Evolutionary conservation across 2,113 vertebrate genomes (phyloP).

Genomic region (Cepphus grylle): DNA sequence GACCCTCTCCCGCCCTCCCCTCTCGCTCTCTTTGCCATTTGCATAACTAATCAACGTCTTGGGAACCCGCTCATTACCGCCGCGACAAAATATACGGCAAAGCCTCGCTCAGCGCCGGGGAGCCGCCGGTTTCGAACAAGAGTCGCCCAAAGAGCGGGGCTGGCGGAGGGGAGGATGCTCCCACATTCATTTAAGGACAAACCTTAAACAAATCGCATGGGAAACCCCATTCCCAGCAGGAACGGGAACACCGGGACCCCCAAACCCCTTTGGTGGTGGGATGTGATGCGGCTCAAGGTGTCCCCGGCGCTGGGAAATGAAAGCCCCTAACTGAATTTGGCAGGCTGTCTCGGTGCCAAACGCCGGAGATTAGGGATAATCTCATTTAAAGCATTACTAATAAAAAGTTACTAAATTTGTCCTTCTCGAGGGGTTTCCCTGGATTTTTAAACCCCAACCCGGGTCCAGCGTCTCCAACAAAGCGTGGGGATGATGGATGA

Average conservation of each 20-base stretch:
- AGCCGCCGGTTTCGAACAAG: not conserved
- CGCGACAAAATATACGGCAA: not conserved
- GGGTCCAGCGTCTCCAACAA: not conserved
- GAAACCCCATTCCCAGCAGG: not conserved
- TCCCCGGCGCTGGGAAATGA: accelerated
- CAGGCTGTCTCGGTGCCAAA: not conserved
- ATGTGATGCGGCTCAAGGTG: accelerated
- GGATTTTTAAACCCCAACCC: not conserved
- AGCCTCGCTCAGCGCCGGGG: not conserved
- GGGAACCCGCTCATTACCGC: not conserved
- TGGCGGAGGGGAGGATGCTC: not conserved
- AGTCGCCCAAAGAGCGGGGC: accelerated
- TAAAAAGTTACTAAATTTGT: not conserved
- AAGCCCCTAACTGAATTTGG: not conserved
- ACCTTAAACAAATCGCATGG: not conserved
- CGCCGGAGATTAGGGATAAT: not conserved
- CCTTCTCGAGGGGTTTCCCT: not conserved
- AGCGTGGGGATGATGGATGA: not conserved
- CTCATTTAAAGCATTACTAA: not conserved
- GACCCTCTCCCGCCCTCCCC: not conserved
- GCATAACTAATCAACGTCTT: not conserved
- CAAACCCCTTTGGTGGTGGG: not conserved
- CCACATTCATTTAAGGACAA: not conserved
- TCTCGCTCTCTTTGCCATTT: not conserved
- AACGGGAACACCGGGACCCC: accelerated